Evolutionary conservation across 1,140 invertebrate genomes (phyloP).

Genomic region (Agrypnia vestita): DNA sequence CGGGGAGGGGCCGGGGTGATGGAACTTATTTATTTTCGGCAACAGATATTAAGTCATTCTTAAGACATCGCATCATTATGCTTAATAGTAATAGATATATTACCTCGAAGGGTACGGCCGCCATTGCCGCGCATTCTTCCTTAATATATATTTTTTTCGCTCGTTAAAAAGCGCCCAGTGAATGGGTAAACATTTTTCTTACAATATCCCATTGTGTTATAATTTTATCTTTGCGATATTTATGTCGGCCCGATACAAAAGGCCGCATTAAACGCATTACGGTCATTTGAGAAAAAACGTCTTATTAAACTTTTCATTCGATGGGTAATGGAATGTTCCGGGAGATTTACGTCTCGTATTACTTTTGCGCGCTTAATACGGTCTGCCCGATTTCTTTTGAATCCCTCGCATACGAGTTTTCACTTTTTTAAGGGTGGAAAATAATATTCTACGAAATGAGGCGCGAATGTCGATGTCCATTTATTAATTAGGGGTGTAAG

Average conservation of each 20-base stretch:
- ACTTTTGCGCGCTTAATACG: background rate
- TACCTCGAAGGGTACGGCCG: constrained; percentile 51
- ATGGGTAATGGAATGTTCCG: constrained; percentile 36
- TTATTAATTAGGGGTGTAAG: too few relatives aligned
- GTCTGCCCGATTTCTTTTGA: too few relatives aligned
- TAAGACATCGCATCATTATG: constrained; percentile 61
- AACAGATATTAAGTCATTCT: constrained; percentile 62
- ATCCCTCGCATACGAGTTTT: too few relatives aligned
- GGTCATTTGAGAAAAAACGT: constrained; percentile 54
- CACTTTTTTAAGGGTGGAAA: too few relatives aligned
- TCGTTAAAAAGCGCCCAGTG: constrained; percentile 60
- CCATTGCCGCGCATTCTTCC: constrained; percentile 27
- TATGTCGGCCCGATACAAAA: constrained; percentile 57
- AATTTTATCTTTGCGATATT: constrained; percentile 61
- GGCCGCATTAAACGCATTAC: constrained; percentile 52
- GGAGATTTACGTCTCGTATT: constrained; percentile 16
- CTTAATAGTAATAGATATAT: constrained; percentile 62
- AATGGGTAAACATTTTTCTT: constrained; percentile 61
- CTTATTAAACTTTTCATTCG: constrained; percentile 46
- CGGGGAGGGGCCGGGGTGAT: constrained; percentile 52
- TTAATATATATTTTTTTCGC: constrained; percentile 59
- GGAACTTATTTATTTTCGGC: constrained; percentile 61
- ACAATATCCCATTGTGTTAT: constrained; percentile 59
- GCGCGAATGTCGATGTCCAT: too few relatives aligned
- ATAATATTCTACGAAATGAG: too few relatives aligned